Base-by-base conservation (phyloP, 2,888 invertebrate species). In the Synergus japonicus region DNA sequence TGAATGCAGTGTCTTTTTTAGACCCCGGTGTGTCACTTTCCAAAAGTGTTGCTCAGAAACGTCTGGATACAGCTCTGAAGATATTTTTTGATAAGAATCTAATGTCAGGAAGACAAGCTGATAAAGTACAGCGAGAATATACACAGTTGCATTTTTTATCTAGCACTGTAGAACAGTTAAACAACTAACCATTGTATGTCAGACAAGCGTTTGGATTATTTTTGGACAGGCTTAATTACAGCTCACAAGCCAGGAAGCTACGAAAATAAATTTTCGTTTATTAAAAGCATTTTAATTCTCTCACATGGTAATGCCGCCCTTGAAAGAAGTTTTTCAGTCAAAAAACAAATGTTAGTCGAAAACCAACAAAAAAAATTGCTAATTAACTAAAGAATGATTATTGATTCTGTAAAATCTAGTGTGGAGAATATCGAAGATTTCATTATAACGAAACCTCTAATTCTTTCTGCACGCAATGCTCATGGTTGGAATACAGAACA, bases 401-500 rank as follows among this genome's bases (percentile, higher is more conserved):
- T 4, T 4, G 46, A 46, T 46, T 3, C 46, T 13, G 13, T 46
- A 46, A 46, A 46, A 46, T 12, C 46, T 4, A 46, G 13, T 46
- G 46, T 29, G 22, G 22, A 29, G 13, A 44, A 44, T 9, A 2
- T 44, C 2, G 44, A 44, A 44, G 12, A 44, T 12, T 7, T 44
- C 44, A 12, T 44, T 44, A 12, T 46, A 13, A 46, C 13, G 0
- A 46, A 46, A 46, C 46, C 46, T 46, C 4, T 13, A 46, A 46
- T 46, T 46, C 46, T 13, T 46, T 4, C 46, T 13, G 4, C 46
- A 13, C 46, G 46, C 13, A 46, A 46, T 46, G 4, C 46, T 0
- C 13, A 12, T 46, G 13, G 46, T 15, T 58, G 63, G n/a, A 83
- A 79, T 46, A 54, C 22, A 29, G 22, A 54, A 13, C 81, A 83